A percentile compares a stretch with the other conserved stretches of the same genome.
These are phyloP conservation scores for Allolobophora icterica DNA, from an alignment of 2,888 invertebrate genomes.

Conservation along the genomic window DNA sequence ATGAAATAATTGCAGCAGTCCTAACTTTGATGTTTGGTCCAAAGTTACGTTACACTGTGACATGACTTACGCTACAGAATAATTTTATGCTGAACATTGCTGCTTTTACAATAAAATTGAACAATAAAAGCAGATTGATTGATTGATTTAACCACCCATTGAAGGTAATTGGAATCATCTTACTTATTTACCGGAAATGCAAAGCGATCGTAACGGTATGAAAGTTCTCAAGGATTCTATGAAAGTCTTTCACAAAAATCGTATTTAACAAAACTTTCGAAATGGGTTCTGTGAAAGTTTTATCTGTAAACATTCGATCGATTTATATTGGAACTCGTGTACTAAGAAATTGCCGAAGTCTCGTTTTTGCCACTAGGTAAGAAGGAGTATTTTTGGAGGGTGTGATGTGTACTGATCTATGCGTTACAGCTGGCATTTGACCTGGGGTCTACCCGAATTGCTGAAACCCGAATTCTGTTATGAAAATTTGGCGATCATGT, in stretches of 20 bases:
- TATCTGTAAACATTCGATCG: constrained; percentile 1
- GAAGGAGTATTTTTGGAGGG: background rate
- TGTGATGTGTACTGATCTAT: background rate
- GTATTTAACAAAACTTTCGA: background rate
- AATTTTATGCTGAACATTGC: no score
- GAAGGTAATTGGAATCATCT: background rate
- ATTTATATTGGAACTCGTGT: background rate
- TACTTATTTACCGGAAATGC: constrained; percentile 7
- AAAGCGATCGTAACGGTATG: background rate
- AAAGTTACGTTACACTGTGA: no score
- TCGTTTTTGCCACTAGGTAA: background rate
- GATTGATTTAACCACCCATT: no score
- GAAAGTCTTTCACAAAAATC: background rate
- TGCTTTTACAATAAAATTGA: no score
- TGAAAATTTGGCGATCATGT: no score
- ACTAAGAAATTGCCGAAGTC: background rate
- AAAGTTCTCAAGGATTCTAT: no score
- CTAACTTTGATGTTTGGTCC: no score
- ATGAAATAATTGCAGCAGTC: no score
- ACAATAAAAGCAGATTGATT: no score
- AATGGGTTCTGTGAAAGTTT: constrained; percentile 19
- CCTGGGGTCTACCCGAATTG: background rate
- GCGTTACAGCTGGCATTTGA: background rate
- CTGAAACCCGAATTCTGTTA: no score
- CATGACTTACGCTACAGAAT: no score